A percentile compares a stretch with the other conserved stretches of the same genome.
Evolutionary conservation across 2,797 vertebrate genomes (phyloP).

Genomic region (Perodicticus potto): DNA sequence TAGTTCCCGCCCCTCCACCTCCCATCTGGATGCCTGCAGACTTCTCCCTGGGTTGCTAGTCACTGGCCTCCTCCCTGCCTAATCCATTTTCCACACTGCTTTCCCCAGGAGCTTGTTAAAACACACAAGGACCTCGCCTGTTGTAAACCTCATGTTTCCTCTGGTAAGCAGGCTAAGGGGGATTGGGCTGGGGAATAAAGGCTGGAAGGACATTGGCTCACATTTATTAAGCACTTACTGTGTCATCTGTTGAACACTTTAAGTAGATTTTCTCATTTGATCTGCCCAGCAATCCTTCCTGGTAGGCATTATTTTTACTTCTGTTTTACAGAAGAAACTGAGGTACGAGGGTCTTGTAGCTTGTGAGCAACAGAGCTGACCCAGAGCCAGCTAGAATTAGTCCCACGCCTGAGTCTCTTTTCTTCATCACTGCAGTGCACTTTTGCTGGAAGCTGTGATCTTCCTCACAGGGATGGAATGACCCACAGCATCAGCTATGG

Average conservation of each 20-base stretch:
- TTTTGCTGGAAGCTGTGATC: background rate
- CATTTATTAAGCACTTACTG: background rate
- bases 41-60: background rate
- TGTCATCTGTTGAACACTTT: background rate
- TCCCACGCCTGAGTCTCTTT: background rate
- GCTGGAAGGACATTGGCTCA: background rate
- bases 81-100: slow-evolving; percentile 53
- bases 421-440: background rate
- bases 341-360: background rate
- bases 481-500: background rate
- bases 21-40: slow-evolving; percentile 30
- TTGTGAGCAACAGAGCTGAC: background rate
- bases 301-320: background rate
- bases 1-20: background rate
- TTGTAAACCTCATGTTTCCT: background rate
- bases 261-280: background rate
- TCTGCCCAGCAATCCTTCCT: background rate
- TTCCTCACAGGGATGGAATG: background rate
- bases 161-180: background rate
- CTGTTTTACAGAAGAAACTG: slow-evolving; percentile 11
- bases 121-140: background rate
- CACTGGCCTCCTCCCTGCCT: background rate
- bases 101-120: background rate
- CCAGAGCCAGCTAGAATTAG: background rate
- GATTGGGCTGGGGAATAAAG: background rate